A percentile compares a stretch with the other conserved stretches of the same genome.
Conservation (phyloP, 2,888 invertebrate species). For the Siphonodentalium dalli region DNA sequence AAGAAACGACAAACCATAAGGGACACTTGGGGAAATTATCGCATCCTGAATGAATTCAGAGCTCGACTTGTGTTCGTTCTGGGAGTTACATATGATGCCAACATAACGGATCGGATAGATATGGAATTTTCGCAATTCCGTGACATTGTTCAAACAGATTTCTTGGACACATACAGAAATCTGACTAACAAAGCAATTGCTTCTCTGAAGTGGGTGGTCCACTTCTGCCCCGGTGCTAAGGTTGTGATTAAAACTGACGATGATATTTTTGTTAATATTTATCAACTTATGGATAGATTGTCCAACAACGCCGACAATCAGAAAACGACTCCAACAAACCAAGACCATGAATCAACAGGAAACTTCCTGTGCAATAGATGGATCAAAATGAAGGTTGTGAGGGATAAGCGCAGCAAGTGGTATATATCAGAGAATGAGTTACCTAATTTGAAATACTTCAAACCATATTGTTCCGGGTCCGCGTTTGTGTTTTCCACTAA, state of each 20-base stretch:
- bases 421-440: slow-evolving; percentile 63
- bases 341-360: too few relatives aligned
- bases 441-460: slow-evolving; percentile 60
- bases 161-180: slow-evolving; percentile 65
- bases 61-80: slow-evolving; percentile 59
- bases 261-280: slow-evolving; percentile 67
- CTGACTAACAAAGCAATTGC: slow-evolving; percentile 67
- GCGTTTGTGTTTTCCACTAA: slow-evolving; percentile 71
- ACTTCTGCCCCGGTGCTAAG: slow-evolving; percentile 56
- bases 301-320: slow-evolving; percentile 25
- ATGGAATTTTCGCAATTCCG: slow-evolving; percentile 55
- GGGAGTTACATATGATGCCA: slow-evolving; percentile 42
- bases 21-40: slow-evolving; percentile 58
- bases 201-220: slow-evolving; percentile 64
- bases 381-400: slow-evolving; percentile 63
- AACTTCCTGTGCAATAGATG: slow-evolving; percentile 63
- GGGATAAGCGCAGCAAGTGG: slow-evolving; percentile 66
- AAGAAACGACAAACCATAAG: slow-evolving; percentile 56
- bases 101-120: slow-evolving; percentile 42
- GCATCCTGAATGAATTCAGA: slow-evolving; percentile 37
- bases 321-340: slow-evolving; percentile 28
- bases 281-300: slow-evolving; percentile 60
- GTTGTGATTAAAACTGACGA: slow-evolving; percentile 67
- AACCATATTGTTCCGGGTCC: slow-evolving; percentile 67
- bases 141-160: slow-evolving; percentile 63